Conservation (phyloP, 2,888 invertebrate species). For the Lobophora halterata region DNA sequence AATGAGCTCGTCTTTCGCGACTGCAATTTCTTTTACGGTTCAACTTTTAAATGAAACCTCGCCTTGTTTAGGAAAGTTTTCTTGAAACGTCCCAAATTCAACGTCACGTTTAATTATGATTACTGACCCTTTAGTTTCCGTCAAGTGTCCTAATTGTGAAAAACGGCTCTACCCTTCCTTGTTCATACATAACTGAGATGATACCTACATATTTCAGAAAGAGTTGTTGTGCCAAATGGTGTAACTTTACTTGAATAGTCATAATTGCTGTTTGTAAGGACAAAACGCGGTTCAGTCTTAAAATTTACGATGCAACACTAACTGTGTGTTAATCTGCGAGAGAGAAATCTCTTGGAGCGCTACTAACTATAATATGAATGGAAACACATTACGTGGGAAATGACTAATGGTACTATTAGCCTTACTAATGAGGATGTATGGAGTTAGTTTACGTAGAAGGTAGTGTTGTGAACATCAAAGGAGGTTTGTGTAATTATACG, state of each 20-base stretch:
- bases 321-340: constrained; percentile 20
- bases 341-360: constrained; percentile 32
- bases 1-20: constrained; percentile 11
- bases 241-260: constrained; percentile 53
- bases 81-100: constrained; percentile 18
- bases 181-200: constrained; percentile 33
- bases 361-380: constrained; percentile 51
- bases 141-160: constrained; percentile 23
- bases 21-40: constrained; percentile 22
- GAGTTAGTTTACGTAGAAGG: constrained; percentile 31
- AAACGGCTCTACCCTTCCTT: constrained; percentile 25
- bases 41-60: constrained; percentile 20
- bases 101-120: constrained; percentile 23
- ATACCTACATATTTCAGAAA: constrained; percentile 45
- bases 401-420: constrained; percentile 60
- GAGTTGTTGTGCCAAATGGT: constrained; percentile 48
- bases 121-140: constrained; percentile 21
- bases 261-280: constrained; percentile 55
- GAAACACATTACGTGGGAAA: constrained; percentile 56
- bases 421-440: constrained; percentile 46
- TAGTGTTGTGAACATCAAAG: constrained; percentile 37
- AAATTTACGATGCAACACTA: constrained; percentile 48
- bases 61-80: constrained; percentile 23
- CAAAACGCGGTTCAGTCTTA: constrained; percentile 44
- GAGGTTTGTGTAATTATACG: constrained; percentile 18